Percentiles rank a stretch among this genome's conserved stretches.
Evolutionary conservation across 2,797 vertebrate genomes (phyloP).

Genomic region (Pantherophis vulpinus): DNA sequence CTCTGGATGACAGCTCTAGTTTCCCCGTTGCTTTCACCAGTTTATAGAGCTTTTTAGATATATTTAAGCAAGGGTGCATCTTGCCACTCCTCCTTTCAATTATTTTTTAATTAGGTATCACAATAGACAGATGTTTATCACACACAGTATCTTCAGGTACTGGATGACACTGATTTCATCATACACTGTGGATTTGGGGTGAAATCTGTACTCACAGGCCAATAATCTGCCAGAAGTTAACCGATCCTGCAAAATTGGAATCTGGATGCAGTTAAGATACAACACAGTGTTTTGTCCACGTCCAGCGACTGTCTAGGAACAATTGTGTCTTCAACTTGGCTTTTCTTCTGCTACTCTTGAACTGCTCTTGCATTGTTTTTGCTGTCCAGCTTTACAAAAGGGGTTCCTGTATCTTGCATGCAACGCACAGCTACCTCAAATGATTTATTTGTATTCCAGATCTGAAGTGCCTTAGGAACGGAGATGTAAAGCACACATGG

Average conservation of each 20-base stretch:
- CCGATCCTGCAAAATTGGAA: background rate
- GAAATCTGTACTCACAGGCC: background rate
- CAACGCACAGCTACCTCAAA: background rate
- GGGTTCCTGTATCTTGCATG: background rate
- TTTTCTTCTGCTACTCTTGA: background rate
- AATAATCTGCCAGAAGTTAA: background rate
- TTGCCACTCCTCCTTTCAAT: slow-evolving; percentile 5
- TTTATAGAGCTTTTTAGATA: background rate
- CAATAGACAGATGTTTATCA: slow-evolving; percentile 31
- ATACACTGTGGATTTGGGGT: background rate
- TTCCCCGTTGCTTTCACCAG: background rate
- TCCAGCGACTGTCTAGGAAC: background rate
- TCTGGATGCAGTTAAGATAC: background rate
- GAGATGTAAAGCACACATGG: background rate
- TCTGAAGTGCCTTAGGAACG: background rate
- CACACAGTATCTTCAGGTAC: background rate
- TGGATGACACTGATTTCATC: background rate
- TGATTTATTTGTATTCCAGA: background rate
- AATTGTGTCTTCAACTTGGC: background rate
- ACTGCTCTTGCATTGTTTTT: background rate
- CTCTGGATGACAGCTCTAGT: fast-evolving
- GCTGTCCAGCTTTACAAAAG: background rate
- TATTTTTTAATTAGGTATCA: background rate
- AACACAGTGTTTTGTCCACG: too few species aligned
- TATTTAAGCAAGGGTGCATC: slow-evolving; percentile 23